Evolutionary conservation across 1,140 invertebrate species (phyloP).

Genomic region (Coptotermes formosanus): DNA sequence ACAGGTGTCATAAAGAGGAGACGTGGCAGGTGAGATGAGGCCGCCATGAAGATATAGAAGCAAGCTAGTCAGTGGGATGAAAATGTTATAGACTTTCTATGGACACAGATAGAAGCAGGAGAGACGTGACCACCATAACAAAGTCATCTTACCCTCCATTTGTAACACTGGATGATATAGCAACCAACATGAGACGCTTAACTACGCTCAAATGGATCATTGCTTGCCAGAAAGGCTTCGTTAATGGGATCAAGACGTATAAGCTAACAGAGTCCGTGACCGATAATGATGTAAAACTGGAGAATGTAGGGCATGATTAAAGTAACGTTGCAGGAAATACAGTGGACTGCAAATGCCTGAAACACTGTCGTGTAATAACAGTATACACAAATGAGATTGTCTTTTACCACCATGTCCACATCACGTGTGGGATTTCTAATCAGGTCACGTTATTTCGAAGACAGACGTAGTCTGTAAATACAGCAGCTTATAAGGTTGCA

Average conservation of each 20-base stretch:
- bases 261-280: not conserved
- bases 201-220: not conserved
- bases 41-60: not conserved
- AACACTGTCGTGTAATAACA: no score
- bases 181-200: not conserved
- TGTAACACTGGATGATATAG: not conserved
- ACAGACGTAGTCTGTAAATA: no score
- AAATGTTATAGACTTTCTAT: not conserved
- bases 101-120: no score
- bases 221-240: not conserved
- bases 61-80: not conserved
- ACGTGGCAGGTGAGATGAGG: not conserved
- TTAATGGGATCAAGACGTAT: not conserved
- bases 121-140: not conserved
- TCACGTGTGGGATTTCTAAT: no score
- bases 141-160: not conserved
- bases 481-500: no score
- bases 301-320: not conserved
- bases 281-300: not conserved
- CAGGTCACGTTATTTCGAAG: no score
- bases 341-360: not conserved
- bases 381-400: no score
- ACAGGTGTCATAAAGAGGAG: not conserved
- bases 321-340: not conserved
- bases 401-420: no score